Base-by-base conservation (phyloP, 2,113 vertebrate species). In the Dendrocopos noguchii region DNA sequence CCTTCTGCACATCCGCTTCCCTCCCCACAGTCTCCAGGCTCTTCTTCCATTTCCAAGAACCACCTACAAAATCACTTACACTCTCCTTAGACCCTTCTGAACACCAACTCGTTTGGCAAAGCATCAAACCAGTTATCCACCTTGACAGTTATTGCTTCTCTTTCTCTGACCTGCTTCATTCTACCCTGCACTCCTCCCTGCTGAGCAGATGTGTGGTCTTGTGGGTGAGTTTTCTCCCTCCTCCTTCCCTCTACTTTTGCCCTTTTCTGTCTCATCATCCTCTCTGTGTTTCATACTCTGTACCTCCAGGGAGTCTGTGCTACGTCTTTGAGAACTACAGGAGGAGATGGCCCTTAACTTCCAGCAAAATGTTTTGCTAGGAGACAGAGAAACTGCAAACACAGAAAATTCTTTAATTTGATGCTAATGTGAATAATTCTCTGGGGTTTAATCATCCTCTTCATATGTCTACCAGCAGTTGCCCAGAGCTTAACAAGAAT, bases 1-100 rank as follows among this genome's bases (percentile, higher is more conserved):
- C 1, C 33, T 66, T 33, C 29, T 78, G 68, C 13, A 39, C 33
- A 82, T 77, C 64, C 1, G 0, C 55, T 87, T 67, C 67, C 85
- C 17, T 66, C 71, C n/a, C 22, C 33, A 46, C 60, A 0, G 1
- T 91, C 84, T 75, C 67, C 28, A 80, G 46, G 59, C 52, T 91
- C 50, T 81, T 81, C 36, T 47, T 84, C 36, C 17, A 28, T 59
- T 91, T 91, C 72, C 84, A 80, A 71, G 24, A 81, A 93, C 91
- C 92, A 91, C 92, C 88, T 42, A 71, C 84, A 94, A 91, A 70
- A 79, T 87, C 67, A 22, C 46, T 79, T 70, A 33, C 21, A 14
- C 6, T 59, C 15, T 81, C n/a, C 24, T 81, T 18, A 76, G 24
- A 14, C 25, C 1, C 0, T 31, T 70, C 34, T 64, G n/a, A 82